phyloP scores from a whole-genome alignment of 1,140 invertebrate species.

The Zaprionus lachaisei region DNA sequence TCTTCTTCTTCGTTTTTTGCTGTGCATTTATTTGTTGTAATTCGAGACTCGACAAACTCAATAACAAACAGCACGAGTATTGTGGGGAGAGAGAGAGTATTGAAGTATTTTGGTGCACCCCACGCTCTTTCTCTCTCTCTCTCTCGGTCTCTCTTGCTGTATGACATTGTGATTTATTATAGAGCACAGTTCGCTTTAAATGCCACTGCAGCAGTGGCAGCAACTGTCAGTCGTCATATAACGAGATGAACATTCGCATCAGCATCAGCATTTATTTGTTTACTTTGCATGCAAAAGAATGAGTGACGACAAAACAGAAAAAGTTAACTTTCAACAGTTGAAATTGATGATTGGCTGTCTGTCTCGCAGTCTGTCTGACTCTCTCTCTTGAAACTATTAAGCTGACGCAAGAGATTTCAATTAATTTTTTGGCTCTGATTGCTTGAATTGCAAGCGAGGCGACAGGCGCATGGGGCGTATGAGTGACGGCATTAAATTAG shows the following conservation, averaged over 20 bases:
- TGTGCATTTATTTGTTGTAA: conserved; percentile 44
- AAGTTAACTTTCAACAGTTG: conserved; percentile 55
- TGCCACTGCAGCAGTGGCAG: conserved; percentile 60
- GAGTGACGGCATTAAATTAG: conserved; percentile 72
- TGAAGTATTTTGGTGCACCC: conserved; percentile 55
- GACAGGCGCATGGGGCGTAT: conserved; percentile 59
- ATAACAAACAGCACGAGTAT: neutral
- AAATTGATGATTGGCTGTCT: conserved; percentile 72
- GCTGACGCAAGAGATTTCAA: conserved; percentile 67
- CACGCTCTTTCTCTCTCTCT: neutral
- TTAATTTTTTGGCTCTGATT: conserved; percentile 72
- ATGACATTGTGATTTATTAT: conserved; percentile 80
- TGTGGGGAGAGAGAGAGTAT: conserved; percentile 34
- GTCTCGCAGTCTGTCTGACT: neutral
- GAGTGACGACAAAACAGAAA: conserved; percentile 8
- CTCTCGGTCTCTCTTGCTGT: conserved; percentile 25
- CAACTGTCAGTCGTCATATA: conserved; percentile 65
- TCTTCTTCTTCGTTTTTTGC: neutral
- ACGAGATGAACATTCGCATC: conserved; percentile 65
- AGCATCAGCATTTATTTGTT: conserved; percentile 57
- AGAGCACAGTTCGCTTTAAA: conserved; percentile 70
- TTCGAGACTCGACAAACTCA: conserved; percentile 53
- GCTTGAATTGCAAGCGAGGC: conserved; percentile 57
- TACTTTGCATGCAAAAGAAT: conserved; percentile 12
- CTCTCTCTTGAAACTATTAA: conserved; percentile 6